Percentiles rank a stretch among this genome's conserved stretches.
These are phyloP conservation scores for Coracopsis vasa DNA, from an alignment of 2,113 vertebrate species.

Conservation along the genomic window DNA sequence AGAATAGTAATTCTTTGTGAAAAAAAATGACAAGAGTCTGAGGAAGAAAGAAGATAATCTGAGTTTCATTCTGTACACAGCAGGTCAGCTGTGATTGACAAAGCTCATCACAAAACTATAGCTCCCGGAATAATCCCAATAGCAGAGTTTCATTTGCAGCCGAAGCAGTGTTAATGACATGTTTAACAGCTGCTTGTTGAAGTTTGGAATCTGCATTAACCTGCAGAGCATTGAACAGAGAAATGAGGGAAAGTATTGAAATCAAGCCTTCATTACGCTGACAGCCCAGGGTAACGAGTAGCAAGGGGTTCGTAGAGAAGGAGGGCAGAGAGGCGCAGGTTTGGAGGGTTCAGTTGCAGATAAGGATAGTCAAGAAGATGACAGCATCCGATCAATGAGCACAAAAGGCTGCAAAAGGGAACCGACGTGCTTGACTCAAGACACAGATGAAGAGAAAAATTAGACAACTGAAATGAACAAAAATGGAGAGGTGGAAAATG, in stretches of 20 bases:
- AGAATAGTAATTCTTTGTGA: conserved; percentile 86
- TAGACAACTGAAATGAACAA: not conserved
- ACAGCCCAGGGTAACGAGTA: conserved; percentile 74
- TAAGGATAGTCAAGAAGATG: conserved; percentile 33
- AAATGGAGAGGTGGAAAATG: not conserved
- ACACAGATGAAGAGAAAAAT: not conserved
- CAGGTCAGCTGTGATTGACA: conserved; percentile 86
- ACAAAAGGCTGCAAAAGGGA: conserved; percentile 42
- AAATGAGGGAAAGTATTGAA: conserved; percentile 81
- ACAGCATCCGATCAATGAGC: conserved; percentile 52
- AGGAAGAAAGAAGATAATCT: conserved; percentile 86
- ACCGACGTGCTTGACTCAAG: not conserved
- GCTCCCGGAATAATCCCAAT: conserved; percentile 82
- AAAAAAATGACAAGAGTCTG: conserved; percentile 83
- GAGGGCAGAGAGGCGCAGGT: not conserved
- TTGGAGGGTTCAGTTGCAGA: conserved; percentile 44
- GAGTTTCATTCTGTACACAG: conserved; percentile 87
- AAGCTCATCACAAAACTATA: conserved; percentile 86
- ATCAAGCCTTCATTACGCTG: conserved; percentile 85
- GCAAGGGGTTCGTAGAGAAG: conserved; percentile 11
- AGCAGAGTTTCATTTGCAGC: conserved; percentile 86
- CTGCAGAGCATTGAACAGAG: conserved; percentile 82
- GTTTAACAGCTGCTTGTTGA: conserved; percentile 90
- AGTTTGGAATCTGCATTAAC: conserved; percentile 91
- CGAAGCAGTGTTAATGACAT: conserved; percentile 85